Base-by-base conservation (phyloP, 1,140 invertebrate genomes). In the Pseudomyrmex cubaensis region DNA sequence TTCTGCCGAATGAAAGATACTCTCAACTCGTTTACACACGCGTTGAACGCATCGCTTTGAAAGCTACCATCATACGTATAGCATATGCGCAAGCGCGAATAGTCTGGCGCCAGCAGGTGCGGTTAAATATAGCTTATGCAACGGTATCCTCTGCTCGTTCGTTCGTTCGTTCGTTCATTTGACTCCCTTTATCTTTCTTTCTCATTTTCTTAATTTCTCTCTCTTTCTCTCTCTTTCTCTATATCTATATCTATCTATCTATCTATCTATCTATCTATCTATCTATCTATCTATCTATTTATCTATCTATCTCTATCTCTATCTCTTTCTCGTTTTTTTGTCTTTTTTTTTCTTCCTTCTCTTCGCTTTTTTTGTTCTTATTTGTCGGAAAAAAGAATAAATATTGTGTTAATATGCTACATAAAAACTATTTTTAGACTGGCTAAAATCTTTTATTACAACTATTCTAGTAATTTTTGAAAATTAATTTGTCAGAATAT, bases 71-170 rank as follows among this genome's bases (percentile, higher is more conserved):
- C 25, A 2, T 25, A 72, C 54, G 66, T 80, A 80, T 80, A 61
- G 20, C 85, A 78, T 82, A 73, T 69, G 84, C 66, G 82, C 67
- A 52, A 82, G 73, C 61, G 76, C 83, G 83, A 66, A 70, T 87
- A 88, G 87, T 89, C 84, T 89, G 87, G 87, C 87, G 87, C 87
- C 87, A 88, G 87, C 87, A 89, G 87, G 87, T 89, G 87, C 74
- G 85, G 86, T 78, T 89, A 89, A 85, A 89, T 89, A 88, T 89
- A 88, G 83, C 83, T 83, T 85, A 74, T 87, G 77, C 87, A 87
- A 85, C 83, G 87, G 87, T 72, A 87, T 85, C 69, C 85, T 87
- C 35, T 35, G 44, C 46, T 22, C 15, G 35, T 35, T 35, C 35
- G 20, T 84, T 5, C 52, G 52, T 13, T 13, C 46, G 35, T 20